Evolutionary conservation across 2,888 invertebrate genomes (phyloP), one percentile per base, ranked within the genome.

Genomic region (Trichogramma evanescens): DNA sequence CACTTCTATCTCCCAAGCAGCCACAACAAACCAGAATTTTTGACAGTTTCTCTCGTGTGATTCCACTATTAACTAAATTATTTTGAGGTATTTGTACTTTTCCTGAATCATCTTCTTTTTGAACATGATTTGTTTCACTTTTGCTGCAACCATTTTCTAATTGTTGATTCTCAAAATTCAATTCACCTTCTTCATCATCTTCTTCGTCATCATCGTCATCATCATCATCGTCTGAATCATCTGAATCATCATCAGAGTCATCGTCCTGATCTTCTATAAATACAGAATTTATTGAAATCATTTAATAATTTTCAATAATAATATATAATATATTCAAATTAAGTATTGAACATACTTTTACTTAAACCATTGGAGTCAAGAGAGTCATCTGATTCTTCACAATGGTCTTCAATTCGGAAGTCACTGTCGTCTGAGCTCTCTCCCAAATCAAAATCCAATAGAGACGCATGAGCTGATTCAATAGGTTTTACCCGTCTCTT

Each of bases 361-460:
- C 81, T 84, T 67, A 83, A 84, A 69, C 85, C 87, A 67, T 87
- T 85, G 52, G 86, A 86, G 69, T 88, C 87, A 63, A 86, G 83
- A 1, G 88, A 88, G 77, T 89, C 88, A 74, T 89, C 90, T 65
- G 89, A 89, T 69, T 89, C 87, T 66, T 87, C 87, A 59, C 85
- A 84, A 72, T 91, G 91, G 75, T 91, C 91, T 75, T 92, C 92
- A 62, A 93, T 92, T 58, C 94, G 86, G 79, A 95, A 95, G 80
- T 95, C 95, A 63, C 94, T 95, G 78, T 95, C 95, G 75, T 95
- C 94, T 0, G 93, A 93, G 74, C 94, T 94, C 76, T 93, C 93
- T 45, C 89, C 94, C 62, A 92, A 82, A 80, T 93, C 93, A 70
- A 92, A 90, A 76, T 91, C 89, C 55, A 91, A 79, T 59, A 92